Evolutionary conservation across 2,113 vertebrate genomes (phyloP).

Genomic region (Pelodiscus sinensis): DNA sequence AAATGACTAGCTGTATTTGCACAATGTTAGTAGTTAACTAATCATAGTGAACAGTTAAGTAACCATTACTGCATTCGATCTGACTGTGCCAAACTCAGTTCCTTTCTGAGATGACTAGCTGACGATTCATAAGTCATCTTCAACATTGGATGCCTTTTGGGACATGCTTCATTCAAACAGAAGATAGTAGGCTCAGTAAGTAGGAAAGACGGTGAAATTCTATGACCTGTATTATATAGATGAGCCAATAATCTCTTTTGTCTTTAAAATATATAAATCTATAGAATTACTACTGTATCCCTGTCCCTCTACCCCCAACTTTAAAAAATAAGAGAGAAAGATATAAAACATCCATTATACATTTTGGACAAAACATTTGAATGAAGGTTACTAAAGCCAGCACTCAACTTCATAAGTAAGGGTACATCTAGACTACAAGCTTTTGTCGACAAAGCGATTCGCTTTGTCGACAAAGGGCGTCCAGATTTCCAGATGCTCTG

Average conservation of each 20-base stretch:
- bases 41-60: neutral
- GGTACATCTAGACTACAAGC: too few species aligned
- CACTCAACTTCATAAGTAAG: neutral
- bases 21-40: neutral
- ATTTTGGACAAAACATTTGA: neutral
- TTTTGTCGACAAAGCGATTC: too few species aligned
- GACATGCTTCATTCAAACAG: neutral
- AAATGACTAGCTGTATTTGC: neutral
- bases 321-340: neutral
- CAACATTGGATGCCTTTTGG: neutral
- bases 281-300: neutral
- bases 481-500: too few species aligned
- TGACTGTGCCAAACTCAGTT: neutral
- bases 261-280: neutral
- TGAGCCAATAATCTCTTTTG: neutral
- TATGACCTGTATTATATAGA: neutral
- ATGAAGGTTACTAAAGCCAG: neutral
- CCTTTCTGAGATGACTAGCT: neutral
- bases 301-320: neutral
- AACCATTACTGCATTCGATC: neutral
- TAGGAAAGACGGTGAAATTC: neutral
- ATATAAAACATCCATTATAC: neutral
- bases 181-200: rapidly evolving
- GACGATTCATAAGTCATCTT: neutral
- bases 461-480: too few species aligned